Evolutionary conservation across 2,113 vertebrate genomes (phyloP).

Genomic region (Forbesichthys agassizii): DNA sequence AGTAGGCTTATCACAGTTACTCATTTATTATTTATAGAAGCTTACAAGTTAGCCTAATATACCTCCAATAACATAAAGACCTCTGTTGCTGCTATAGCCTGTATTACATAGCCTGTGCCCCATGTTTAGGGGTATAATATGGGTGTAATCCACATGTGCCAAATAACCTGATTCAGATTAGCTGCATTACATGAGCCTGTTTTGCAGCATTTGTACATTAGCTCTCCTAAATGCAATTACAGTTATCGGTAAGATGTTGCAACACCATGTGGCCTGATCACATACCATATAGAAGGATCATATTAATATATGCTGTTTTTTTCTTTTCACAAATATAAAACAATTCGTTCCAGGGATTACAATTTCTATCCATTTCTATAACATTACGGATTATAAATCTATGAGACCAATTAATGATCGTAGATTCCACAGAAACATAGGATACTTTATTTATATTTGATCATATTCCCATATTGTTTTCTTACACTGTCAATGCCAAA

Average conservation of each 20-base stretch:
- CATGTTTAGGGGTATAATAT: not conserved
- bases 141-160: conserved; percentile 16
- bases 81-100: not conserved
- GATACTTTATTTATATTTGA: not conserved
- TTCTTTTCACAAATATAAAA: too few species aligned
- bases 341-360: too few species aligned
- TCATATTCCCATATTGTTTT: not conserved
- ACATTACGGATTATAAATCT: not conserved
- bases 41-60: conserved; percentile 13
- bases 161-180: conserved; percentile 43
- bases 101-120: not conserved
- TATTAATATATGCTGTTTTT: too few species aligned
- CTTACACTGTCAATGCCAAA: not conserved
- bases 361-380: too few species aligned
- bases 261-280: not conserved
- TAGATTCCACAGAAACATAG: not conserved
- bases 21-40: conserved; percentile 42
- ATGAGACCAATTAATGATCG: not conserved
- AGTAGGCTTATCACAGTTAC: conserved; percentile 42
- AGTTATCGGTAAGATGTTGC: conserved; percentile 3
- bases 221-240: not conserved
- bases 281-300: too few species aligned
- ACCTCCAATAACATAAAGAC: conserved; percentile 22
- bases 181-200: conserved; percentile 28
- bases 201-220: conserved; percentile 1